These are phyloP conservation scores for Arctocebus calabarensis DNA, from an alignment of 2,797 vertebrate genomes.

Conservation along the genomic window DNA sequence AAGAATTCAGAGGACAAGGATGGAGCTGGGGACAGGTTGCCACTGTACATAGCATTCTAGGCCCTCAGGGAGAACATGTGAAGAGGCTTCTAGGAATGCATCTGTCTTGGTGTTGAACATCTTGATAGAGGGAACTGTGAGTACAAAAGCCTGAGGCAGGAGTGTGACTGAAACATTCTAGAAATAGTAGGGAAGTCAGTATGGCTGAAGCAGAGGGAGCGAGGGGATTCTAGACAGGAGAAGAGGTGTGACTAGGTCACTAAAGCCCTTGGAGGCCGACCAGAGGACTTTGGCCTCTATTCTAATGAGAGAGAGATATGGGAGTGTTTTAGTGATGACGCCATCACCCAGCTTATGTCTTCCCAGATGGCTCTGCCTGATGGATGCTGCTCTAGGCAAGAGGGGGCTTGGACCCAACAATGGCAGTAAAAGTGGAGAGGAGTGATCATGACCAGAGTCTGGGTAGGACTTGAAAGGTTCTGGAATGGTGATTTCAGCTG, in stretches of 20 bases:
- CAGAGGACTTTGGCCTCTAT: neutral
- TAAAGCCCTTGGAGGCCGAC: neutral
- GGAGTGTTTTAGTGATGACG: neutral
- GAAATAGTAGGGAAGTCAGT: neutral
- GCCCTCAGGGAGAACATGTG: neutral
- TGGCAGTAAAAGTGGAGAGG: neutral
- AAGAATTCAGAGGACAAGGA: neutral
- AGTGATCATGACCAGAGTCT: neutral
- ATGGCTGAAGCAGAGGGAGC: neutral
- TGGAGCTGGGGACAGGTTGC: neutral
- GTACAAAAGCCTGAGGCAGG: neutral
- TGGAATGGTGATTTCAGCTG: too few species aligned
- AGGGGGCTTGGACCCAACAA: neutral
- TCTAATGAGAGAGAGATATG: neutral
- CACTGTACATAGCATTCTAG: neutral
- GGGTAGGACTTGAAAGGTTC: neutral
- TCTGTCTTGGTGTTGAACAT: neutral
- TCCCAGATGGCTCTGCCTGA: neutral
- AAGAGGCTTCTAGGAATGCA: accelerated
- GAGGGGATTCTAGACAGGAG: neutral
- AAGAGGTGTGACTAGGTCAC: neutral
- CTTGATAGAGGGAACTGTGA: neutral
- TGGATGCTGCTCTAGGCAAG: neutral
- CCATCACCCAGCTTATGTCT: accelerated
- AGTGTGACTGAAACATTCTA: neutral